Evolutionary conservation across 2,797 vertebrate genomes (phyloP).

Genomic region (Chaunax sp.): DNA sequence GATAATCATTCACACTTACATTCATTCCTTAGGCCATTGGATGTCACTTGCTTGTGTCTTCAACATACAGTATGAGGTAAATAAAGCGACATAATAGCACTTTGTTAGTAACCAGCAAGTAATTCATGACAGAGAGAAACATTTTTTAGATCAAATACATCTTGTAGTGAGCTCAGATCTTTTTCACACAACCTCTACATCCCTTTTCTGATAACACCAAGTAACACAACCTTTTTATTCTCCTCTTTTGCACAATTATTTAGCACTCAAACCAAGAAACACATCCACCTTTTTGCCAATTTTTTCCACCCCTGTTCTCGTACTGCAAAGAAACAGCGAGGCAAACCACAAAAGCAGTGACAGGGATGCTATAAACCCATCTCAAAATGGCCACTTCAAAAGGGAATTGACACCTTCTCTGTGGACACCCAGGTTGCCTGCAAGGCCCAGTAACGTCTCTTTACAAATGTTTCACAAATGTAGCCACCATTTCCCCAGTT

Average conservation of each 20-base stretch:
- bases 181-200: neutral
- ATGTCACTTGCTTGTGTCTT: constrained; percentile 48
- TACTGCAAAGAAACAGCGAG: constrained; percentile 8
- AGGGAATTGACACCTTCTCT: constrained; percentile 40
- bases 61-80: constrained; percentile 17
- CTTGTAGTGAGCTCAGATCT: neutral
- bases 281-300: neutral
- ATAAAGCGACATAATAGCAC: no score
- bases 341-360: constrained; percentile 12
- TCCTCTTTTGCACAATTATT: constrained; percentile 2
- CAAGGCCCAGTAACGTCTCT: constrained; percentile 29
- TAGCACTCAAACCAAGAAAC: neutral
- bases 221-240: no score
- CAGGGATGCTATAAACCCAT: constrained; percentile 28
- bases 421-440: constrained; percentile 27
- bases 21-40: constrained; percentile 39
- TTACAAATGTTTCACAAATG: constrained; percentile 34
- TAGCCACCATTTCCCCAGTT: constrained; percentile 22
- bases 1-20: constrained; percentile 22
- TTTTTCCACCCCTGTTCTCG: constrained; percentile 7
- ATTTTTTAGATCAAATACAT: no score
- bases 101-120: no score
- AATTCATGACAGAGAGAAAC: no score
- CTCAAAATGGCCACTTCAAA: constrained; percentile 45
- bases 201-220: no score